Conservation (phyloP, 2,113 vertebrate genomes). For the Tinamus guttatus region DNA sequence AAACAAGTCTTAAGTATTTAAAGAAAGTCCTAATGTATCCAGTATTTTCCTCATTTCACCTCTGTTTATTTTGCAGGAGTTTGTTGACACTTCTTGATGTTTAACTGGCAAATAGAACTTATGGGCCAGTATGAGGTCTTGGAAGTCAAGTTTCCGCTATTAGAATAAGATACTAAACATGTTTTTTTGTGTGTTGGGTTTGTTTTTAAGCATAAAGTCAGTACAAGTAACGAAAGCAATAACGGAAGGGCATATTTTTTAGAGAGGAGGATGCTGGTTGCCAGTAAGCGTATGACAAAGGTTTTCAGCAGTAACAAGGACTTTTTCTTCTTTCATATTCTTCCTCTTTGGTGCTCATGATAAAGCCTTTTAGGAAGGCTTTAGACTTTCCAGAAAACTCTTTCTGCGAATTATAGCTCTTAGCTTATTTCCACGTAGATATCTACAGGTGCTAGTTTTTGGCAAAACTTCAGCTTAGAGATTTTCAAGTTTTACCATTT, state of each 20-base stretch:
- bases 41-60: constrained; percentile 45
- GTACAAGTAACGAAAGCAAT: not conserved
- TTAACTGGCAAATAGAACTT: constrained; percentile 11
- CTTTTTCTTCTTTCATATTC: not conserved
- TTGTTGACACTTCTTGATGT: constrained; percentile 8
- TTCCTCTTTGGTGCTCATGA: not conserved
- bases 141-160: not conserved
- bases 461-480: not conserved
- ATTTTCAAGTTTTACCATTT: not conserved
- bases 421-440: not conserved
- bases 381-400: not conserved
- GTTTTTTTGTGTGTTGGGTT: not conserved
- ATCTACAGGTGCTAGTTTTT: not conserved
- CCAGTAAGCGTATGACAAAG: not conserved
- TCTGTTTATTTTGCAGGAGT: constrained; percentile 60
- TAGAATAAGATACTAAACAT: not conserved
- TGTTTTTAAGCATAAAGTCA: not conserved
- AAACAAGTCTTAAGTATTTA: constrained; percentile 81
- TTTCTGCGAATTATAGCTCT: not conserved
- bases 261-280: not conserved
- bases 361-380: not conserved
- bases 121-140: not conserved
- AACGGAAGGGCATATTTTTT: not conserved
- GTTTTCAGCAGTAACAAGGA: not conserved
- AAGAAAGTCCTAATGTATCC: constrained; percentile 52